Base-by-base conservation (phyloP, 2,888 invertebrate genomes). In the Metacarcinus magister region DNA sequence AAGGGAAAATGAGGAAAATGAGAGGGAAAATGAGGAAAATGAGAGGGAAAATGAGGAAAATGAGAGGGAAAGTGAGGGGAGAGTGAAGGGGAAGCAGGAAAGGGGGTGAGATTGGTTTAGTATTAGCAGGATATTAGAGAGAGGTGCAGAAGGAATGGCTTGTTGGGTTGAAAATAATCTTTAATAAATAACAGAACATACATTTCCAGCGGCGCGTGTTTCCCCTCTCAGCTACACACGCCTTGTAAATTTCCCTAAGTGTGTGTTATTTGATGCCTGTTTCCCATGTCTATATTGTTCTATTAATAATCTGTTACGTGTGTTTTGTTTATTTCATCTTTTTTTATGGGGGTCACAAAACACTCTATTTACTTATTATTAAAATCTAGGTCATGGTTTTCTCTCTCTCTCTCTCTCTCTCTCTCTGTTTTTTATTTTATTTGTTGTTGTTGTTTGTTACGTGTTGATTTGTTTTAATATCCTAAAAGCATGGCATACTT, bases 61-160 rank as follows among this genome's bases (percentile, higher is more conserved):
- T 7, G 46, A 7, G 10, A 48, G 48, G 4, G 13, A 48, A 3
- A 10, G 48, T 8, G 13, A 48, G 13, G 48, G 13, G 48, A 39
- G 3, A 54, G 67, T 67, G 19, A 67, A 10, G 23, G 67, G 67
- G 23, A 67, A 23, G 67, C 39, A 67, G 67, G 67, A 23, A 67
- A 67, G 67, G 67, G 67, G 67, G n/a, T n/a, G n/a, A 67, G 67
- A 67, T 67, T 67, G 67, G n/a, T 4, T 67, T n/a, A 67, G 67
- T 4, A 67, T 67, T 67, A 67, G n/a, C 67, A 67, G 67, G 67
- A 67, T 67, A 67, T 67, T 23, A 67, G 67, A n/a, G 23, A n/a
- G 67, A 67, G 67, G 23, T 39, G 39, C n/a, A 5, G n/a, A 23
- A n/a, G n/a, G 7, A 4, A n/a, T 67, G 10, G 54, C n/a, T 3